These are phyloP conservation scores for Ips nitidus DNA, from an alignment of 1,140 invertebrate species.

Conservation along the genomic window DNA sequence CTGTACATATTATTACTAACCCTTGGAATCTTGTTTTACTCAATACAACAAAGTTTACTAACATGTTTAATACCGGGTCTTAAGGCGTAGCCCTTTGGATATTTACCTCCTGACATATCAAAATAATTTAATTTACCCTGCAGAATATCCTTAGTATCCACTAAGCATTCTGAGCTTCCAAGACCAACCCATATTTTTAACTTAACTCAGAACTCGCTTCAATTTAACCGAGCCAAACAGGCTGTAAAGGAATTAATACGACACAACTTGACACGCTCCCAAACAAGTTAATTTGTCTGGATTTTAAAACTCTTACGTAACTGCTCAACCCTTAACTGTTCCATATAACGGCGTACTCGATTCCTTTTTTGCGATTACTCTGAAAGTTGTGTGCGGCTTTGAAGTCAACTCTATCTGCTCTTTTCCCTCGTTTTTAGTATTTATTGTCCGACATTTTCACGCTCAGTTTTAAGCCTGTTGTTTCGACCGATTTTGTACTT, in stretches of 20 bases:
- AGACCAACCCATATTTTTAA: too few species aligned
- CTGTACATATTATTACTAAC: constrained; percentile 4
- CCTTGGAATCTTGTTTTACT: constrained; percentile 6
- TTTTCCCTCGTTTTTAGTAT: constrained; percentile 17
- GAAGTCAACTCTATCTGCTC: not conserved
- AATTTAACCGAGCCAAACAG: constrained; percentile 1
- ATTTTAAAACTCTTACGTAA: constrained; percentile 13
- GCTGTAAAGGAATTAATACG: constrained; percentile 8
- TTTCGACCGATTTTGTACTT: too few species aligned
- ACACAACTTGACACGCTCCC: constrained; percentile 1
- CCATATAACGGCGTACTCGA: constrained; percentile 1
- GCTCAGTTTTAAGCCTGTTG: too few species aligned
- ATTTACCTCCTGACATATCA: not conserved
- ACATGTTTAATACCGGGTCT: not conserved
- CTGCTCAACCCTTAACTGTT: constrained; percentile 14
- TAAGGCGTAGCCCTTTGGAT: not conserved
- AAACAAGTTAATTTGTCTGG: constrained; percentile 6
- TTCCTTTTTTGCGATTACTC: constrained; percentile 9
- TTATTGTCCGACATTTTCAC: constrained; percentile 3
- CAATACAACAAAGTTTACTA: not conserved
- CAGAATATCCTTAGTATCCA: too few species aligned
- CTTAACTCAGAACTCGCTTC: not conserved
- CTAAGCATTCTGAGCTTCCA: too few species aligned
- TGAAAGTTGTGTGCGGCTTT: constrained; percentile 10
- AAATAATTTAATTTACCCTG: not conserved